Evolutionary conservation across 2,797 vertebrate species (phyloP).

Genomic region (Chiroxiphia lanceolata): DNA sequence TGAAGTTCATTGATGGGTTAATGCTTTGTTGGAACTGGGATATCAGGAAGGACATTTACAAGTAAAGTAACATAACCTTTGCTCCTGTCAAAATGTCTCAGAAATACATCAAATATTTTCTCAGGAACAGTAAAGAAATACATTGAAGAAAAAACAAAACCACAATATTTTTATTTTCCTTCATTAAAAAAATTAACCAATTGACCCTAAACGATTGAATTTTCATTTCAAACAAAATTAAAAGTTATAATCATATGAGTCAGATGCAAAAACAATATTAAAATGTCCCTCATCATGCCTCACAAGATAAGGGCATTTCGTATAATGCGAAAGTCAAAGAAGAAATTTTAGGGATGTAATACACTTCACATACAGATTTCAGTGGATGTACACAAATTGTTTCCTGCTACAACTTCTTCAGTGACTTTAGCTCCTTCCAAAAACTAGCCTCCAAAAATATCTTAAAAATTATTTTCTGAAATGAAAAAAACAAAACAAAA

Average conservation of each 20-base stretch:
- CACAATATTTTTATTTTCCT: not conserved
- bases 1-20: not conserved
- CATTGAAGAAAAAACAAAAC: not conserved
- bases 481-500: too few relatives aligned
- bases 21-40: not conserved
- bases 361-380: not conserved
- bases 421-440: not conserved
- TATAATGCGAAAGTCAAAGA: not conserved
- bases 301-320: not conserved
- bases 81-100: not conserved
- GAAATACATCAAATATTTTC: not conserved
- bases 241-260: not conserved
- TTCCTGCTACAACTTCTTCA: not conserved
- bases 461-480: not conserved
- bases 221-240: not conserved
- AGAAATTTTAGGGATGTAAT: accelerated
- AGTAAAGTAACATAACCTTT: not conserved
- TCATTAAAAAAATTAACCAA: not conserved
- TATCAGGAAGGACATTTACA: not conserved
- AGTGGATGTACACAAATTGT: not conserved
- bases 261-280: not conserved
- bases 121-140: not conserved
- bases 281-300: not conserved
- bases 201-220: not conserved
- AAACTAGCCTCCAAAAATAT: not conserved